Evolutionary conservation across 2,888 invertebrate species (phyloP), one percentile per base, ranked within the genome.

Genomic region (Eupithecia inturbata): DNA sequence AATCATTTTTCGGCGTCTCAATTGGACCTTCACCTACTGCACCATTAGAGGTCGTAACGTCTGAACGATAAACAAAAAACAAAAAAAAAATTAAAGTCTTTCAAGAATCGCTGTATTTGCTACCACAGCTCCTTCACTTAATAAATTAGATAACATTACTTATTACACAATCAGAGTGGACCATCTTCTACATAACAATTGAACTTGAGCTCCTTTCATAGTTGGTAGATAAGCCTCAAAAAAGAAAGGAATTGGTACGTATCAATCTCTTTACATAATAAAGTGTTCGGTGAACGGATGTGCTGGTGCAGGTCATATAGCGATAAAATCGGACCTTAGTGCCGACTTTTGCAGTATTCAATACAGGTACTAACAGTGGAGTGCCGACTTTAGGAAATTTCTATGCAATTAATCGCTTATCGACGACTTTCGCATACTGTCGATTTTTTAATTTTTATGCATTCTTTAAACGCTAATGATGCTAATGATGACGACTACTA

Each of bases 201-300:
- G 49, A 53, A 22, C 49, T 53, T 53, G 49, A 53, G 49, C 22
- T 53, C 49, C 9, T n/a, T 53, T 53, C n/a, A 10, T 22, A 53
- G 49, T 53, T 22, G 10, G 10, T 19, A 33, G 31, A 63, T 4
- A 28, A 10, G n/a, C 12, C 19, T 19, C 31, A 4, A 63, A 63
- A 60, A 39, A 41, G 41, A 66, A 66, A 41, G 41, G 66, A 53
- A 66, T 66, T 66, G 66, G 33, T 31, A 63, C 31, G 33, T 22
- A 39, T 66, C 64, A 66, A 39, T 45, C 45, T 63, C 63, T 28
- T 63, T 63, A 63, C n/a, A 19, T 31, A 63, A 63, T 19, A 4
- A 49, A 63, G 33, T 63, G 62, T 33, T 63, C 28, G 62, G 62
- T 9, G 33, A 63, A 63, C 63, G 63, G 63, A 63, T 63, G 63